phyloP scores from a whole-genome alignment of 1,140 invertebrate species.

The Araneus ventricosus region DNA sequence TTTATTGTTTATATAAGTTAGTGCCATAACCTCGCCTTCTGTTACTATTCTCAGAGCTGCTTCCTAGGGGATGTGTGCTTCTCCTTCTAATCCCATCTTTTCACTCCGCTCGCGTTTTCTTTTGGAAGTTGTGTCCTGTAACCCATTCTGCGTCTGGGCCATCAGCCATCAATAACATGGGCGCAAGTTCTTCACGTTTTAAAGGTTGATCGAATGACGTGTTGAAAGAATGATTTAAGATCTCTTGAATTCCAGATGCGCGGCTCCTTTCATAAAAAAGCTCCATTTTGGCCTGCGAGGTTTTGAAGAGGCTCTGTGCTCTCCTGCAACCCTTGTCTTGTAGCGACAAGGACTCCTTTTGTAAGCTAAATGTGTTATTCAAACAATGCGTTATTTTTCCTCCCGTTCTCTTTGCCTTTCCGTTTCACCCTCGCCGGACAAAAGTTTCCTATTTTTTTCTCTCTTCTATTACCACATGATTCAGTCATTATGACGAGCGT shows the following conservation, averaged over 20 bases:
- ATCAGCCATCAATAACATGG: slow-evolving; percentile 64
- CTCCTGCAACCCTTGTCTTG: not conserved
- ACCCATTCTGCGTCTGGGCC: slow-evolving; percentile 30
- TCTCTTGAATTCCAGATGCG: not conserved
- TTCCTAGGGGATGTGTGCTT: not conserved
- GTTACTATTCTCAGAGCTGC: slow-evolving; percentile 45
- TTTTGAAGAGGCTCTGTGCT: not conserved
- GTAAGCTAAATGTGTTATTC: slow-evolving; percentile 36
- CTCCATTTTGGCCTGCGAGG: not conserved
- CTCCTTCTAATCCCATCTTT: not conserved
- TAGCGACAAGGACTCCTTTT: slow-evolving; percentile 59
- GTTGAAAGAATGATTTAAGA: slow-evolving; percentile 60
- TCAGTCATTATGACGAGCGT: not conserved
- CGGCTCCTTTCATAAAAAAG: slow-evolving; percentile 1
- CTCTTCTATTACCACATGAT: not conserved
- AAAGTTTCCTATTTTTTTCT: not conserved
- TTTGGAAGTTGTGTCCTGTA: slow-evolving; percentile 2
- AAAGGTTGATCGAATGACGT: slow-evolving; percentile 37
- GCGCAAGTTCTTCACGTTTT: slow-evolving; percentile 10
- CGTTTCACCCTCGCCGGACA: not conserved
- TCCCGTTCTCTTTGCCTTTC: not conserved
- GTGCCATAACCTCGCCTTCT: slow-evolving; percentile 1
- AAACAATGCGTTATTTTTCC: slow-evolving; percentile 13
- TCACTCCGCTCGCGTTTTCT: not conserved
- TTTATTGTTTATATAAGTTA: slow-evolving; percentile 62